These are phyloP conservation scores for Lasioglossum malachurum DNA, from an alignment of 2,888 invertebrate species.

Conservation along the genomic window DNA sequence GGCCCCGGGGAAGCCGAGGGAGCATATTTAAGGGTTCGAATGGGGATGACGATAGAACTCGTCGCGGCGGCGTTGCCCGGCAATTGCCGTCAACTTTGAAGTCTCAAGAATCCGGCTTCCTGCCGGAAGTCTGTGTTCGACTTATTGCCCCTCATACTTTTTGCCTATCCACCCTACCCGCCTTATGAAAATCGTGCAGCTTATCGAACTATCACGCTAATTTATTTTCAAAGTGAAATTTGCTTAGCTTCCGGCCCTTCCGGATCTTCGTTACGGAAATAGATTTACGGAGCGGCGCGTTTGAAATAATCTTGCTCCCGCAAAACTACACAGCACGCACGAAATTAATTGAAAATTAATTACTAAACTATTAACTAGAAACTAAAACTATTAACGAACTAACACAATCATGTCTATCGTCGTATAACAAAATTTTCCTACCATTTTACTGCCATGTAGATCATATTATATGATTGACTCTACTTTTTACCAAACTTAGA, in stretches of 20 bases:
- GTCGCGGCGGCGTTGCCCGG: slow-evolving; percentile 62
- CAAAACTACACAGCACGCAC: neutral
- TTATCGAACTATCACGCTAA: slow-evolving; percentile 40
- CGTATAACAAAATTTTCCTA: neutral
- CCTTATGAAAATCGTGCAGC: slow-evolving; percentile 42
- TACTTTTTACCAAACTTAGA: neutral
- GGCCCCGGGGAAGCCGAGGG: slow-evolving; percentile 33
- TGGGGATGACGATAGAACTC: slow-evolving; percentile 48
- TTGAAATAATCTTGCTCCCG: neutral
- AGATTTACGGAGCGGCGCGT: slow-evolving; percentile 14
- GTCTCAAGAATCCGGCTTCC: slow-evolving; percentile 59
- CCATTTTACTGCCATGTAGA: neutral
- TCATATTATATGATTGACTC: too few species aligned
- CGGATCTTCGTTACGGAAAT: slow-evolving; percentile 11
- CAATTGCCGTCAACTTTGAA: slow-evolving; percentile 70
- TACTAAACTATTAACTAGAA: too few species aligned
- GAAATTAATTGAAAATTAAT: neutral
- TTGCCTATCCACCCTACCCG: neutral
- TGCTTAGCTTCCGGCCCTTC: slow-evolving; percentile 9
- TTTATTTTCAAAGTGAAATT: slow-evolving; percentile 47
- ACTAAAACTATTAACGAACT: neutral
- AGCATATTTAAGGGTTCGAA: slow-evolving; percentile 57
- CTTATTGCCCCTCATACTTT: slow-evolving; percentile 64
- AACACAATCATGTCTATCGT: neutral
- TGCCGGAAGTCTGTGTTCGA: slow-evolving; percentile 56